Percentiles rank a stretch among this genome's conserved stretches.
These are phyloP conservation scores for Eupeodes luniger DNA, from an alignment of 2,888 invertebrate species.

Conservation along the genomic window DNA sequence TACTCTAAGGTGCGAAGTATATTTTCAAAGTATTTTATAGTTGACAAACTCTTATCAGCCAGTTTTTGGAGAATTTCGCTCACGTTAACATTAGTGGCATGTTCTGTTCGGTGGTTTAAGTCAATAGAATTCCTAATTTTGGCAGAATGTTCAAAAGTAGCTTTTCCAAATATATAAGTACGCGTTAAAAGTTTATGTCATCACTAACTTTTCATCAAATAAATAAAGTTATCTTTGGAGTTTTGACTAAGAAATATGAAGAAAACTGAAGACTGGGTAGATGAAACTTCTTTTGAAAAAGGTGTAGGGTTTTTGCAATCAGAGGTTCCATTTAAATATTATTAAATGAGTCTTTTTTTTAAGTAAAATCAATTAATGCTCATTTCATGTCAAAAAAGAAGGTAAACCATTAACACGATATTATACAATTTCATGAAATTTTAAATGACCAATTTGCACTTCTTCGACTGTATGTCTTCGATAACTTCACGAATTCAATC, in stretches of 20 bases:
- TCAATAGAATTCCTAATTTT: constrained; percentile 20
- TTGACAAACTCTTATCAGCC: constrained; percentile 1
- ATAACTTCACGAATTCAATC: too few relatives aligned
- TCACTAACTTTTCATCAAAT: constrained; percentile 17
- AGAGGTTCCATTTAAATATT: too few relatives aligned
- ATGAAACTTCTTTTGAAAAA: too few relatives aligned
- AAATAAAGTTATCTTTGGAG: constrained; percentile 2
- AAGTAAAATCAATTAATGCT: too few relatives aligned
- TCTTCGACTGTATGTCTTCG: too few relatives aligned
- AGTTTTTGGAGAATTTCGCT: neutral
- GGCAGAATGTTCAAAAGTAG: neutral
- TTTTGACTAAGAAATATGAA: neutral
- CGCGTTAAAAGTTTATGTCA: neutral
- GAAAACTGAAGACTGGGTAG: neutral
- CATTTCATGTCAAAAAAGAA: too few relatives aligned
- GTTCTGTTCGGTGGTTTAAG: neutral
- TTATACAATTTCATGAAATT: too few relatives aligned
- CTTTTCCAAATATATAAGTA: neutral
- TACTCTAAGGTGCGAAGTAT: neutral
- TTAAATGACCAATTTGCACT: too few relatives aligned
- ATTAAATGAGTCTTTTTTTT: too few relatives aligned
- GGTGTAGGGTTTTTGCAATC: too few relatives aligned
- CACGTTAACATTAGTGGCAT: constrained; percentile 2
- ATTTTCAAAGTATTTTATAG: neutral
- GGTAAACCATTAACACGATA: too few relatives aligned